A percentile compares a stretch with the other conserved stretches of the same genome.
Conservation (phyloP, 2,113 vertebrate species). For the Eubucco bourcierii region DNA sequence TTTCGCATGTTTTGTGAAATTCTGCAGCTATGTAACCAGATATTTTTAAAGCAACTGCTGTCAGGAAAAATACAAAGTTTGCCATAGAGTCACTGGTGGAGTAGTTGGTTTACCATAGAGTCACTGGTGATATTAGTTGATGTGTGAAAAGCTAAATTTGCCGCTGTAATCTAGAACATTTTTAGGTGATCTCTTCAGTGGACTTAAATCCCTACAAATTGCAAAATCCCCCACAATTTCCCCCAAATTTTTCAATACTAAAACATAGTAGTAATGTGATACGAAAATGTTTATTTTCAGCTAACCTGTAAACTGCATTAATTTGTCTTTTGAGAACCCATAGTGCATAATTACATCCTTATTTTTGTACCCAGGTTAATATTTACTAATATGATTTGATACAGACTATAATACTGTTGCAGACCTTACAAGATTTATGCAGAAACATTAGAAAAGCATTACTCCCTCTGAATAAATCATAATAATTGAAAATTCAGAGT, state of each 20-base stretch:
- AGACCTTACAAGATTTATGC: not conserved
- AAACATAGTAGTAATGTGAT: not conserved
- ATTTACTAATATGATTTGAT: not conserved
- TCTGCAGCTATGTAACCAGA: not conserved
- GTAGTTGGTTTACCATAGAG: not conserved
- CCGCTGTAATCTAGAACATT: not conserved
- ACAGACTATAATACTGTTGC: not conserved
- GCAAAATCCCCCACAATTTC: not conserved
- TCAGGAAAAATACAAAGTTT: not conserved
- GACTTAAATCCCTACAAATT: not conserved
- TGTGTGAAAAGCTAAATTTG: not conserved
- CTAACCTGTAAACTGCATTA: not conserved
- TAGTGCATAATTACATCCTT: rapidly evolving
- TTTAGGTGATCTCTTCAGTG: not conserved
- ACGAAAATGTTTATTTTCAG: not conserved
- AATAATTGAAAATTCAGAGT: not conserved
- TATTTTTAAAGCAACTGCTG: not conserved
- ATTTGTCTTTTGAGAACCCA: not conserved
- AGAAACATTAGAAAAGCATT: not conserved
- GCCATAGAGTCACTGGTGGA: not conserved
- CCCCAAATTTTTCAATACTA: not conserved
- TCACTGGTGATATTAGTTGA: not conserved
- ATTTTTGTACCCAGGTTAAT: not conserved
- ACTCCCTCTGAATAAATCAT: not conserved
- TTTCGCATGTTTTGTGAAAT: not conserved